These are phyloP conservation scores for Caenorhabditis sp. DNA, from an alignment of 2,888 invertebrate genomes.

Conservation along the genomic window DNA sequence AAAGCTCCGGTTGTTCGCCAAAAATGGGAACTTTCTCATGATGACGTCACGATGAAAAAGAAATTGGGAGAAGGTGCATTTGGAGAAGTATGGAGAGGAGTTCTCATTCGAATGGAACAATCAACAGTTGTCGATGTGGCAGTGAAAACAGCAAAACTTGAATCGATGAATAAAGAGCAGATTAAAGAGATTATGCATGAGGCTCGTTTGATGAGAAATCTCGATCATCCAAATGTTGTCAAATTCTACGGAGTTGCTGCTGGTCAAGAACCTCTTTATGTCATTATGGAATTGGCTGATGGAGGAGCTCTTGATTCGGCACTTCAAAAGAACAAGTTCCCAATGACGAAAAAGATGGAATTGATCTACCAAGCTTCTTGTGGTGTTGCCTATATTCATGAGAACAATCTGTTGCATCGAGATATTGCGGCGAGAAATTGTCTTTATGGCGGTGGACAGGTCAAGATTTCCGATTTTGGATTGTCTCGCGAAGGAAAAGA, in stretches of 20 bases:
- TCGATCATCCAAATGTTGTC: conserved; percentile 43
- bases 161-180: conserved; percentile 54
- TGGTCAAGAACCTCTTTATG: conserved; percentile 50
- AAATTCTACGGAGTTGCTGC: conserved; percentile 51
- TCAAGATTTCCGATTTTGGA: conserved; percentile 48
- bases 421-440: conserved; percentile 48
- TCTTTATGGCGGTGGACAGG: conserved; percentile 37
- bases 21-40: conserved; percentile 57
- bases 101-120: not conserved
- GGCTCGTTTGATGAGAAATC: conserved; percentile 55
- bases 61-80: conserved; percentile 63
- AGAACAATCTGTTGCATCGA: conserved; percentile 28
- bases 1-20: conserved; percentile 42
- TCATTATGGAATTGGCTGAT: conserved; percentile 54
- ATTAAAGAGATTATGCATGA: conserved; percentile 59
- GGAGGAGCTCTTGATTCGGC: conserved; percentile 52
- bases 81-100: conserved; percentile 47
- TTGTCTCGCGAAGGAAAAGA: conserved; percentile 23
- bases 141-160: conserved; percentile 46
- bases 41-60: conserved; percentile 51
- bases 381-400: conserved; percentile 54
- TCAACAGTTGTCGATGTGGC: conserved; percentile 14
- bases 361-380: conserved; percentile 49
- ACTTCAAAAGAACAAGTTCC: conserved; percentile 39
- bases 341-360: conserved; percentile 40